Conservation (phyloP, 2,888 invertebrate species). For the Limnephilus auricula region DNA sequence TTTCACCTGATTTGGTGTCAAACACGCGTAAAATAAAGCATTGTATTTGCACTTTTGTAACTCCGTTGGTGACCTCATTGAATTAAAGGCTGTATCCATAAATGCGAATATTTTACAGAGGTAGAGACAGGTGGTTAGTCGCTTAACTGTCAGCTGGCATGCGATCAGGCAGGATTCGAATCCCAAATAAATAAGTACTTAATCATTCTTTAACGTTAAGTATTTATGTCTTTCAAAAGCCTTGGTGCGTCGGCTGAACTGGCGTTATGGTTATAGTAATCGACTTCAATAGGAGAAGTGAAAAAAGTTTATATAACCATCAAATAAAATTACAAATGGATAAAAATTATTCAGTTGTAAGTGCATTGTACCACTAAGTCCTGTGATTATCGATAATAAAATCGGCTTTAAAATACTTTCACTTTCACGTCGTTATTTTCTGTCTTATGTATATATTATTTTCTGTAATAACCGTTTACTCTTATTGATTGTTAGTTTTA, state of each 20-base stretch:
- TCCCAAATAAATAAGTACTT: neutral
- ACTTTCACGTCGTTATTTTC: too few species aligned
- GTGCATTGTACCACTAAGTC: too few species aligned
- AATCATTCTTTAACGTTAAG: neutral
- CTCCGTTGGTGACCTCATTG: neutral
- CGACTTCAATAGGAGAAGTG: too few species aligned
- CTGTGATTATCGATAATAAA: too few species aligned
- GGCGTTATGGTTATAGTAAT: neutral
- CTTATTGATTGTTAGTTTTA: too few species aligned
- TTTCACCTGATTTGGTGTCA: constrained; percentile 10
- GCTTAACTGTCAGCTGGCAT: neutral
- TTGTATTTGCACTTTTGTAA: neutral
- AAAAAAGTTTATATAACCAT: too few species aligned
- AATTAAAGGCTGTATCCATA: neutral
- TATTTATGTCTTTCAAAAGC: neutral
- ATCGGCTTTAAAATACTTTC: too few species aligned
- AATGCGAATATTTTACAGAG: neutral
- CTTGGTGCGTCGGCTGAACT: neutral
- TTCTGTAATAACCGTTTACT: too few species aligned
- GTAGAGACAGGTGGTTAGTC: neutral
- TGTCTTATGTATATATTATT: too few species aligned
- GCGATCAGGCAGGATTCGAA: neutral
- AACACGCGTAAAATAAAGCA: constrained; percentile 24
- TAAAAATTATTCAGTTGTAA: too few species aligned
- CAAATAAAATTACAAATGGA: too few species aligned